Base-by-base conservation (phyloP, 2,797 vertebrate species). In the Syngnathus acus region DNA sequence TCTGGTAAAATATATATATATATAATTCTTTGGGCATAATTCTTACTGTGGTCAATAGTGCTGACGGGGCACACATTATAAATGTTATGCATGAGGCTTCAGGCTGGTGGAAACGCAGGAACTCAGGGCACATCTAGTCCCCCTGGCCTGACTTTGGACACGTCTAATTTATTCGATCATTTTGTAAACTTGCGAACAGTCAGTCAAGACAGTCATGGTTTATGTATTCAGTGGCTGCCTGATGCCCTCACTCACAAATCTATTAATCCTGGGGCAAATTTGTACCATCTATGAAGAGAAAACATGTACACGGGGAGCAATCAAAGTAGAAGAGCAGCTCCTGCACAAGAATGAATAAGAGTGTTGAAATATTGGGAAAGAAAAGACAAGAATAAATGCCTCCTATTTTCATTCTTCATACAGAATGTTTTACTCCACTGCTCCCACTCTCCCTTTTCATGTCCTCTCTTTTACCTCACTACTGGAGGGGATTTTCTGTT, bases 351-450 rank as follows among this genome's bases (percentile, higher is more conserved):
- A 23, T 26, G 6, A 26, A 26, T 14, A 7, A 16, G 13, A 8
- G 11, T 62, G 60, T 45, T 45, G 60, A 62, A 62, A 62, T 62
- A 45, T 45, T 16, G 11, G 42, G 60, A 43, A 62, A 61, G 59
- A 61, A 61, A 61, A 43, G 40, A 23, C n/a, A 10, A 43, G n/a
- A 39, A 42, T 9, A 21, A 39, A 62, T 8, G 54, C 16, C 14
- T 57, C 14, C 10, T 62, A 23, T 23, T 21, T 61, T 21, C 19
- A 21, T 61, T 62, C 59, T 21, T 43, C 19, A 11, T 61, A 3
- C n/a, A 43, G 9, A 59, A 6, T 45, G 42, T 62, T 62, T 58
- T 45, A 10, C 13, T 6, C n/a, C 40, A 16, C n/a, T 43, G 23
- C 9, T 42, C 19, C 59, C 14, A 3, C 23, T 1, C 54, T 0